These are phyloP conservation scores for Elachura formosa DNA, from an alignment of 2,113 vertebrate genomes.

Conservation along the genomic window DNA sequence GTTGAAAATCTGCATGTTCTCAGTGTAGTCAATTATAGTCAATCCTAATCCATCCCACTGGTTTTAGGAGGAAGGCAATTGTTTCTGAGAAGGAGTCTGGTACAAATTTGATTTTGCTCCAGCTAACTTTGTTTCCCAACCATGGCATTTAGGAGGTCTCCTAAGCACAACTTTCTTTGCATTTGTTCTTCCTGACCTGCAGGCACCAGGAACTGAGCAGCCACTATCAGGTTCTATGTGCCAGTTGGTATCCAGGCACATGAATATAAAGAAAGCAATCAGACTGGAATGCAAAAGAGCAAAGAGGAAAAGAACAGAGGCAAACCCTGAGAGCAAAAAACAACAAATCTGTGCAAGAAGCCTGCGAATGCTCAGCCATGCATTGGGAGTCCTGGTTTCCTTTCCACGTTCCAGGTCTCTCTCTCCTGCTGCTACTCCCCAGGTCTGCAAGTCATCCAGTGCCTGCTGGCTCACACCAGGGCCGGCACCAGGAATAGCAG, in stretches of 20 bases:
- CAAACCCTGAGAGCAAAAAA: neutral
- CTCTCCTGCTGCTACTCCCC: neutral
- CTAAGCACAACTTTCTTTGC: neutral
- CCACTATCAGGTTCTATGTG: neutral
- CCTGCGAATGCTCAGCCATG: neutral
- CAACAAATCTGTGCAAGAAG: neutral
- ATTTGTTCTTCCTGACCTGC: neutral
- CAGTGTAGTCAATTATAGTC: neutral
- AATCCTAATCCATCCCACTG: neutral
- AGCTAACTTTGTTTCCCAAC: neutral
- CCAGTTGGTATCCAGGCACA: neutral
- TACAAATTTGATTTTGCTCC: neutral
- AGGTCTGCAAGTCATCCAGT: neutral
- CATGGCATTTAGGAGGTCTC: neutral
- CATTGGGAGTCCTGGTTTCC: neutral
- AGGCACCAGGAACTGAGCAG: neutral
- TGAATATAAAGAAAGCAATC: slow-evolving; percentile 2
- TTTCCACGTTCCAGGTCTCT: neutral
- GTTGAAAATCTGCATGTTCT: neutral
- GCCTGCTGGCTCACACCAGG: neutral
- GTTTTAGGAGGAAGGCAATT: neutral
- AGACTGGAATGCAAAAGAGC: neutral
- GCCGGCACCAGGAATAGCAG: neutral
- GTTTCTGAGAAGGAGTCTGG: neutral
- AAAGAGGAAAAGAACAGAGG: neutral